Evolutionary conservation across 2,113 vertebrate species (phyloP), one percentile per base, ranked within the genome.

Genomic region (Varanus komodoensis): DNA sequence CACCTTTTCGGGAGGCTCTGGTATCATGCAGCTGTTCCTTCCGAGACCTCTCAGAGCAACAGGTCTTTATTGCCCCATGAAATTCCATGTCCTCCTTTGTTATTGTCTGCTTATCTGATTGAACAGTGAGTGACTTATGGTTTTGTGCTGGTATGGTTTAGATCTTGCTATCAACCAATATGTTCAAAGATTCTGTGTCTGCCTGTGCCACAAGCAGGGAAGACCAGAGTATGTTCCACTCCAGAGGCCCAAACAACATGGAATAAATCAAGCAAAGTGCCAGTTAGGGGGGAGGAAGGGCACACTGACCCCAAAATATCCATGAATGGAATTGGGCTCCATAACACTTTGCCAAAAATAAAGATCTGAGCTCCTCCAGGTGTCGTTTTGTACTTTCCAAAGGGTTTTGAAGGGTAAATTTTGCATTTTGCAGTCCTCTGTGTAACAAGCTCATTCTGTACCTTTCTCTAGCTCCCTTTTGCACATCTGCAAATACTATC

Each of bases 391-490:
- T 1, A 5, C 64, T n/a, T 52, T 85, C 12, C 1, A 0, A 32
- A 34, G 0, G 0, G 14, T 89, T 52, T 48, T 2, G 15, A 81
- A 87, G 44, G 88, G 3, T 29, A 21, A 15, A 17, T 32, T 23
- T 34, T 29, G 67, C 12, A 0, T 0, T 3, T 19, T 15, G 57
- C 69, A 75, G 86, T 78, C 48, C 67, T 44, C 1, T 0, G 5
- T 48, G 23, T 12, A 74, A 79, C 81, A 44, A 34, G 6, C 81
- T 61, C 0, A 0, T 11, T 6, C 0, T 0, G 1, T 23, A 25
- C 5, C n/a, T 9, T 4, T 81, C 44, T 50, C 11, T 64, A 68
- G n/a, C 69, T 87, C 86, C 80, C 0, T 67, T 84, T 68, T 7
- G 34, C 2, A 15, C 21, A 68, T 27, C 78, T 80, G 90, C 52